A percentile compares a stretch with the other conserved stretches of the same genome.
phyloP scores from a whole-genome alignment of 2,888 invertebrate species.

The Fissipunctia ypsillon region DNA sequence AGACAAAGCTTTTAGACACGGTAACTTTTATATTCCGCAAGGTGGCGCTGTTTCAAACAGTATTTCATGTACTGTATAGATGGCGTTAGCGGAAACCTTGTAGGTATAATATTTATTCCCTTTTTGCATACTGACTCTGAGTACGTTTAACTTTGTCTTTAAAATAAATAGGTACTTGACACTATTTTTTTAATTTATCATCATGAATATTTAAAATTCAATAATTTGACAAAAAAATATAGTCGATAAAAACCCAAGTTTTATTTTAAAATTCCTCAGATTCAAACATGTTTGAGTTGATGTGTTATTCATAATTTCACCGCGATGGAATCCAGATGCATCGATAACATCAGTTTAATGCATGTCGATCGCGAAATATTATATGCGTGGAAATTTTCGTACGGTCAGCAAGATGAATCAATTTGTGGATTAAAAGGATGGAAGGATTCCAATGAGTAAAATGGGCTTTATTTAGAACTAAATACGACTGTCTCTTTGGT shows the following conservation, averaged over 20 bases:
- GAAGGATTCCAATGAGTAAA: background rate
- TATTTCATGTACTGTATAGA: constrained; percentile 6
- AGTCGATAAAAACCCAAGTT: constrained; percentile 19
- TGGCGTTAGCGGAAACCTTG: constrained; percentile 15
- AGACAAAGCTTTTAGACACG: background rate
- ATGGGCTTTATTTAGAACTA: background rate
- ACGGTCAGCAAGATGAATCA: constrained; percentile 50
- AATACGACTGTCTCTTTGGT: background rate
- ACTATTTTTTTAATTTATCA: background rate
- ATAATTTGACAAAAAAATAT: constrained; percentile 12
- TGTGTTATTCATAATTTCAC: constrained; percentile 72
- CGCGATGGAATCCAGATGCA: constrained; percentile 78
- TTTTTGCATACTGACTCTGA: no score
- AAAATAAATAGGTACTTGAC: background rate
- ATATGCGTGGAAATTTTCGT: constrained; percentile 79
- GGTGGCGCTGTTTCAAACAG: constrained; percentile 21
- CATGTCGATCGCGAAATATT: constrained; percentile 81
- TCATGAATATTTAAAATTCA: background rate
- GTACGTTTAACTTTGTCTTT: background rate
- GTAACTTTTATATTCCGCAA: background rate
- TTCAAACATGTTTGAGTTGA: constrained; percentile 73
- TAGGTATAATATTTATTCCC: background rate
- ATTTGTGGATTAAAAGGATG: constrained; percentile 10
- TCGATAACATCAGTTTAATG: constrained; percentile 80
- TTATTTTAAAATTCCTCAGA: constrained; percentile 74